Evolutionary conservation across 2,113 vertebrate species (phyloP).

Genomic region (Serinus canaria): DNA sequence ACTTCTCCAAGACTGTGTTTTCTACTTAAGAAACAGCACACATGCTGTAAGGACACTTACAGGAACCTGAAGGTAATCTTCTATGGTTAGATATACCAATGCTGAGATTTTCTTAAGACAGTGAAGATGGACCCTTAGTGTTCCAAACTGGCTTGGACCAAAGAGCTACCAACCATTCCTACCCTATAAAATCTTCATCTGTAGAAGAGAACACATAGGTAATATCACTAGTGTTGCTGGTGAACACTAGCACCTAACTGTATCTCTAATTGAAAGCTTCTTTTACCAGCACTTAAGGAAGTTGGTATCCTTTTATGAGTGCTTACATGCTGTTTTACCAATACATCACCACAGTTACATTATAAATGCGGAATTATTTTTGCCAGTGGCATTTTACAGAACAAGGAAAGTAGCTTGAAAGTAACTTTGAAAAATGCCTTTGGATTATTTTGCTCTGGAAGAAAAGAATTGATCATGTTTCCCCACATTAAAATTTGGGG

Average conservation of each 20-base stretch:
- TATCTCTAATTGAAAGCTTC: conserved; percentile 66
- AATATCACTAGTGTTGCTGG: neutral
- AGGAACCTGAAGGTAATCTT: neutral
- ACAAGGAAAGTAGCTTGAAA: conserved; percentile 55
- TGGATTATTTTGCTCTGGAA: conserved; percentile 1
- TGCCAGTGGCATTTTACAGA: conserved; percentile 64
- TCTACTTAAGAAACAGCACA: neutral
- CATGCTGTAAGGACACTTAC: neutral
- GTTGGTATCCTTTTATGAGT: conserved; percentile 73
- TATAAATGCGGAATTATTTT: conserved; percentile 67
- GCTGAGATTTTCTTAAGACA: neutral
- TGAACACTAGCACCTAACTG: conserved; percentile 25
- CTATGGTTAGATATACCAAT: neutral
- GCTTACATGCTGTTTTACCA: conserved; percentile 72
- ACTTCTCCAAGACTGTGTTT: neutral
- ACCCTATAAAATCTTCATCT: neutral
- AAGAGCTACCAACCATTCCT: neutral
- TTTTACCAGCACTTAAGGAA: conserved; percentile 78
- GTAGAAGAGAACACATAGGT: conserved; percentile 29
- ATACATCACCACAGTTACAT: conserved; percentile 66
- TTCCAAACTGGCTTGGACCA: neutral
- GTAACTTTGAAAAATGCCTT: conserved; percentile 48
- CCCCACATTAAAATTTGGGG: neutral
- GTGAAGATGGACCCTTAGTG: neutral
- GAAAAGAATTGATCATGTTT: neutral